Evolutionary conservation across 2,113 vertebrate species (phyloP), one percentile per base, ranked within the genome.

Genomic region (Gallinago paraguaiae): DNA sequence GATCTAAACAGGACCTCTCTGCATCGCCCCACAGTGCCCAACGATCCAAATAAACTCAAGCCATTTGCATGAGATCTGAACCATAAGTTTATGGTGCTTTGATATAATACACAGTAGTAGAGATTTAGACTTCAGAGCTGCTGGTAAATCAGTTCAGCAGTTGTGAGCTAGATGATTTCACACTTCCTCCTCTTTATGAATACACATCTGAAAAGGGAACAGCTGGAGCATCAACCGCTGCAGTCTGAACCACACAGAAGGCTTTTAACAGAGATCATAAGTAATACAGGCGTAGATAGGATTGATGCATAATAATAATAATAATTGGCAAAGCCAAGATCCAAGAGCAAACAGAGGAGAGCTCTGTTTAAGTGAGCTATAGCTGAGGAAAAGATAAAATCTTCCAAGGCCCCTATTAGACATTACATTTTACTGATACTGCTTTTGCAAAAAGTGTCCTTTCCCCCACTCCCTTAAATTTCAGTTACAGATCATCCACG

Each of bases 1-100:
- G 70, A 95, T 93, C 92, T 86, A 91, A 89, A 96, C 76, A 94
- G 94, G 46, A 70, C 41, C 72, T 76, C 65, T 57, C 37, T 74
- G 82, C 68, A 90, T 80, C 83, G 68, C 94, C 90, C 96, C 18
- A 70, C 75, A 82, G 64, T 67, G 82, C 28, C 76, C 77, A 46
- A 6, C 12, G 77, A 88, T 77, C 46, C 61, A 82, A 69, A 86
- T 46, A 72, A 53, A 33, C 74, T 46, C 72, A 39, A 4, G 25
- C 43, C 43, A 60, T 23, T 68, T 64, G 61, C 74, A 59, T 41
- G 57, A 93, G 56, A 5, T 68, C 64, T 71, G 74, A 65, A 41
- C 48, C 24, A 2, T 6, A 48, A 75, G 31, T 35, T 14, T 3
- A 10, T 7, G 27, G 51, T 82, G 83, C 64, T 82, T 53, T 92